Conservation (phyloP, 1,140 invertebrate genomes). For the Papilio polytes region DNA sequence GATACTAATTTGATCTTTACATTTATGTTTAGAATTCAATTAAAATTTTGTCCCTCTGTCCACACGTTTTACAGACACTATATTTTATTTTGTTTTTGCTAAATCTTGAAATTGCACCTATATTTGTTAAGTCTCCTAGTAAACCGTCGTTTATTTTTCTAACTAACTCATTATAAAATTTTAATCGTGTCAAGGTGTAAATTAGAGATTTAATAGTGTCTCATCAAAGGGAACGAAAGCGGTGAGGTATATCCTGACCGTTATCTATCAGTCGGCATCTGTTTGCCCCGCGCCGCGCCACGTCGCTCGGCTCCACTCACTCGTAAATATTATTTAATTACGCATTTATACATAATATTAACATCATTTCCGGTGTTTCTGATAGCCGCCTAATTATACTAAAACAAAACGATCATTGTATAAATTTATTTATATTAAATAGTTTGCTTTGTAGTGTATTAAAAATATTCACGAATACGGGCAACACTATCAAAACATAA, state of each 20-base stretch:
- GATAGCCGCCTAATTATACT: conserved; percentile 16
- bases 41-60: background rate
- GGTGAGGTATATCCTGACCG: conserved; percentile 23
- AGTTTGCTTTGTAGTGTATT: too few relatives aligned
- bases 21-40: too few relatives aligned
- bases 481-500: too few relatives aligned
- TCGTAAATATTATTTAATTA: conserved; percentile 34
- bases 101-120: background rate
- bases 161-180: background rate
- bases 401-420: conserved; percentile 7
- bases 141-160: background rate
- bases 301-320: background rate
- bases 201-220: conserved; percentile 15
- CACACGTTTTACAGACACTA: background rate
- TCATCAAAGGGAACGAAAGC: conserved; percentile 36
- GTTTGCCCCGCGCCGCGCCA: background rate
- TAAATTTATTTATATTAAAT: background rate
- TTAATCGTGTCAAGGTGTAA: conserved; percentile 8
- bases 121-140: background rate
- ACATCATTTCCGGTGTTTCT: conserved; percentile 29
- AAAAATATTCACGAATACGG: too few relatives aligned
- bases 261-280: conserved; percentile 38
- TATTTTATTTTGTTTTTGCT: background rate
- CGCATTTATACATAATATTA: conserved; percentile 20
- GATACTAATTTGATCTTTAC: too few relatives aligned